These are phyloP conservation scores for Lasioglossum oenotherae DNA, from an alignment of 2,888 invertebrate genomes.

Conservation along the genomic window DNA sequence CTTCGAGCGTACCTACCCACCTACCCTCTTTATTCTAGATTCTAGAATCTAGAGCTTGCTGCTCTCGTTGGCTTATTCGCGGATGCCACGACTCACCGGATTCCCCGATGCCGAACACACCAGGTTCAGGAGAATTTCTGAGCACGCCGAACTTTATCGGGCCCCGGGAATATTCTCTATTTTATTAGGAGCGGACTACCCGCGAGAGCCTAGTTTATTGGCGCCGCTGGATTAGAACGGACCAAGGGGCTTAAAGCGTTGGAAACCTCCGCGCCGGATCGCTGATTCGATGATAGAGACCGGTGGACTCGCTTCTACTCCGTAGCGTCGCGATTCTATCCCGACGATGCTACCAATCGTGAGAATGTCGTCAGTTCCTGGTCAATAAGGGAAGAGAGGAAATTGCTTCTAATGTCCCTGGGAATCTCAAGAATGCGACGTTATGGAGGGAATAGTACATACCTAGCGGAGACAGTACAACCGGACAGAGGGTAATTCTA, in stretches of 20 bases:
- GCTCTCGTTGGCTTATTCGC: neutral
- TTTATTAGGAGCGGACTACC: neutral
- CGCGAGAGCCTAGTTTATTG: constrained; percentile 15
- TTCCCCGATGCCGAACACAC: neutral
- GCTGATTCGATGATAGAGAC: constrained; percentile 4
- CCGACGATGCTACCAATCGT: neutral
- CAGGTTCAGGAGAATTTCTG: constrained; percentile 18
- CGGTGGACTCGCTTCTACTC: neutral
- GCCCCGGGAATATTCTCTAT: constrained; percentile 31
- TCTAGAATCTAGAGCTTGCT: neutral
- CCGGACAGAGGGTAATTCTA: too few species aligned
- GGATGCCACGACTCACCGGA: constrained; percentile 30
- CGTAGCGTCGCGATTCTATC: neutral
- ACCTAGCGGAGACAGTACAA: too few species aligned
- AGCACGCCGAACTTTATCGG: constrained; percentile 17
- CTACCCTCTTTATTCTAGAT: neutral
- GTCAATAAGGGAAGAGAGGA: neutral
- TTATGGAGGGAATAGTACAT: neutral
- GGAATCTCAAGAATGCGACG: neutral
- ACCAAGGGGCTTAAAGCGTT: neutral
- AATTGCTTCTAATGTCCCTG: neutral
- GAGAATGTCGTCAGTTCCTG: neutral
- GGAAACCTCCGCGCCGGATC: neutral
- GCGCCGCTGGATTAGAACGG: constrained; percentile 12
- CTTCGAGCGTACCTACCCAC: neutral